Evolutionary conservation across 2,797 vertebrate species (phyloP), one percentile per base, ranked within the genome.

Genomic region (Taenioides sp.): DNA sequence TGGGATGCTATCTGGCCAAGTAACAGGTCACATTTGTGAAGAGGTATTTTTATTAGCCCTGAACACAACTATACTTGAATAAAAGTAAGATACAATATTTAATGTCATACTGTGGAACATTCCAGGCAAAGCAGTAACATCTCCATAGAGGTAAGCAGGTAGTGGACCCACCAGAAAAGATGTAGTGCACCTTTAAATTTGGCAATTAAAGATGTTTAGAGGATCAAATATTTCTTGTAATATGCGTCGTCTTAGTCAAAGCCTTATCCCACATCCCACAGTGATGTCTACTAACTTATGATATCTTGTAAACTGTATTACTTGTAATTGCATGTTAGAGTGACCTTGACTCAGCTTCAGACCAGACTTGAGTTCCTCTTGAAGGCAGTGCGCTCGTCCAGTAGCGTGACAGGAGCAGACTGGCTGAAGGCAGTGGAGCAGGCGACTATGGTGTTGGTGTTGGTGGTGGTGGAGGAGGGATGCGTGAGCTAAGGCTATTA

Each of bases 401-500:
- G 82, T 80, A 83, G 71, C 70, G 18, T 84, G 87, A 88, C 72
- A 76, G 76, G 85, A 91, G 88, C 87, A 89, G 81, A 47, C 14
- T 4, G 54, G 88, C 86, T 91, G 74, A 86, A 82, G 89, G 89
- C 88, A 70, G 76, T 20, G 66, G 50, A 63, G 20, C 79, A 65
- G 75, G 78, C 5, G 22, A 67, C 22, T 10, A 4, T 65, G 63
- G 43, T 23, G 12, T 22, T 3, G 23, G 23, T 27, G 16, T 5
- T 65, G 63, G 23, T 16, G 12, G 63, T 0, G 22, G 40, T 17
- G 14, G 37, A 40, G 52, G 62, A 65, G 2, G 73, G 71, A 54
- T 70, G 74, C 84, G 81, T 64, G 65, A 79, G 71, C 60, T 70
- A 40, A 81, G 60, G 77, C 78, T 76, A 60, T 67, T 79, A 85